Percentiles rank a stretch among this genome's conserved stretches.
Conservation (phyloP, 2,797 vertebrate genomes). For the Allobates femoralis region DNA sequence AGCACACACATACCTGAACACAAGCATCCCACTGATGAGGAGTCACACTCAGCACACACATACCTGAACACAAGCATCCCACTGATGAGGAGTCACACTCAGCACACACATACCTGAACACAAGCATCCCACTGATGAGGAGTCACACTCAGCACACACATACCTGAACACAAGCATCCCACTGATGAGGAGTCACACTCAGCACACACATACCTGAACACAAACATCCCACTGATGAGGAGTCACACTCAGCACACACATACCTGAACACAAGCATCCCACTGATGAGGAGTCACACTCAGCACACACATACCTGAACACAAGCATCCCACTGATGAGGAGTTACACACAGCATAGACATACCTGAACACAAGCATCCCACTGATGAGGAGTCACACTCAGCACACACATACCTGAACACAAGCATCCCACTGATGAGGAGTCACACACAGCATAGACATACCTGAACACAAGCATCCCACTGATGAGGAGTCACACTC, state of each 20-base stretch:
- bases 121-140: slow-evolving; percentile 28
- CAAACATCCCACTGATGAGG: slow-evolving; percentile 27
- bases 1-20: not conserved
- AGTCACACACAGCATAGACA: not conserved
- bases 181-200: slow-evolving; percentile 19
- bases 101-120: not conserved
- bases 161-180: slow-evolving; percentile 19
- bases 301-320: not conserved
- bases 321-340: slow-evolving; percentile 28
- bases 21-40: slow-evolving; percentile 28
- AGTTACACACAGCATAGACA: not conserved
- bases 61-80: slow-evolving; percentile 19
- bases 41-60: not conserved
- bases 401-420: not conserved
- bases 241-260: not conserved
- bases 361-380: slow-evolving; percentile 19
- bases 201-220: not conserved
- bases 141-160: not conserved
- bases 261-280: slow-evolving; percentile 19
- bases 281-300: slow-evolving; percentile 19
- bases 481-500: slow-evolving; percentile 6
- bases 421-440: slow-evolving; percentile 28
- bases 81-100: slow-evolving; percentile 19
- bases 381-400: slow-evolving; percentile 19
- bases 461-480: slow-evolving; percentile 19